phyloP scores from a whole-genome alignment of 2,113 vertebrate species.

The Indicator indicator region DNA sequence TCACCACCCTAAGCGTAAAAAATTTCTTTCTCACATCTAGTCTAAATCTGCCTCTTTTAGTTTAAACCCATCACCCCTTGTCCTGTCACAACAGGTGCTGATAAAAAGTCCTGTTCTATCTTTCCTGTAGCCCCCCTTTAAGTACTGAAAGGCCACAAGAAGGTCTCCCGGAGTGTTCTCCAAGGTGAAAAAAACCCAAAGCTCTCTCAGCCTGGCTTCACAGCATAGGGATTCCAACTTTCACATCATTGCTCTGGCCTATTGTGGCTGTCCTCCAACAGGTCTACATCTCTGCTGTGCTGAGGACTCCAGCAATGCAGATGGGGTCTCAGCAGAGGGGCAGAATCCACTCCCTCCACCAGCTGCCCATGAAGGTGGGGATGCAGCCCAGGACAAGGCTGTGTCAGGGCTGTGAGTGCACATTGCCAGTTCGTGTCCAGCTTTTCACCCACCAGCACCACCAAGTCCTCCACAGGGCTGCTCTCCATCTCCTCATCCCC shows the following conservation, averaged over 20 bases:
- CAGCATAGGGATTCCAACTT: background rate
- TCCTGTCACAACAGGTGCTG: too few relatives aligned
- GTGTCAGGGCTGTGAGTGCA: background rate
- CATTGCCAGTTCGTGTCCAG: background rate
- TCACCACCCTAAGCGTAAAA: background rate
- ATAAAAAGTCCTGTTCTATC: too few relatives aligned
- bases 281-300: background rate
- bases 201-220: background rate
- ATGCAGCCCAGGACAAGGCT: background rate
- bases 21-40: background rate
- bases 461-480: background rate
- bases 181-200: background rate
- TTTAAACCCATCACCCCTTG: too few relatives aligned
- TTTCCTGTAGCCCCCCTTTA: too few relatives aligned
- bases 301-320: background rate
- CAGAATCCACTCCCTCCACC: background rate
- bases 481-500: background rate
- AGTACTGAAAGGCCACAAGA: background rate
- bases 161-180: background rate
- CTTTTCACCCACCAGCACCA: background rate
- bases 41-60: background rate
- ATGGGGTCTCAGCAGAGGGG: background rate
- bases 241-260: background rate
- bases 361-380: background rate
- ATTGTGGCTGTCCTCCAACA: too few relatives aligned